These are phyloP conservation scores for Apeira syringaria DNA, from an alignment of 2,888 invertebrate species.

Conservation along the genomic window DNA sequence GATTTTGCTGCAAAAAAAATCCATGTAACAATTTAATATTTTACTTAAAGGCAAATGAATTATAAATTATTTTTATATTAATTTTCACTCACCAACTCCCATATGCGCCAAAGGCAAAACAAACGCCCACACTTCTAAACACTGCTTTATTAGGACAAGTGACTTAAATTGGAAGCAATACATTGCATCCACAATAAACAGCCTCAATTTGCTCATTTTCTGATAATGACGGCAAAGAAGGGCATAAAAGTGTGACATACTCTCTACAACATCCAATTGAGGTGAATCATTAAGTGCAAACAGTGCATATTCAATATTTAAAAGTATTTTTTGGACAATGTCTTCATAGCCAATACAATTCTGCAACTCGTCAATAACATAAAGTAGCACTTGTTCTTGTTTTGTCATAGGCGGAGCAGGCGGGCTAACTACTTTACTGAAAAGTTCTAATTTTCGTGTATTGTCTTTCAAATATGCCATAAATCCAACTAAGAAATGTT, in stretches of 20 bases:
- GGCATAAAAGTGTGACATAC: slow-evolving; percentile 69
- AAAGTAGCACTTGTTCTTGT: slow-evolving; percentile 64
- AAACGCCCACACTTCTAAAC: slow-evolving; percentile 68
- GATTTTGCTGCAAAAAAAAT: slow-evolving; percentile 53
- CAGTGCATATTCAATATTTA: slow-evolving; percentile 59
- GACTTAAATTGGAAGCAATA: slow-evolving; percentile 72
- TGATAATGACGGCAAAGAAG: slow-evolving; percentile 61
- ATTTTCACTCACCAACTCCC: slow-evolving; percentile 56
- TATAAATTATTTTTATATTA: not conserved
- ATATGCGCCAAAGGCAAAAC: slow-evolving; percentile 65
- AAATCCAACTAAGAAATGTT: slow-evolving; percentile 52
- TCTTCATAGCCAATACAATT: slow-evolving; percentile 34
- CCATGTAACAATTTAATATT: no score
- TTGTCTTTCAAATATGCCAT: slow-evolving; percentile 56
- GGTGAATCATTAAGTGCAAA: slow-evolving; percentile 65
- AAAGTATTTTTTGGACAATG: slow-evolving; percentile 49
- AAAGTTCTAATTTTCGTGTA: slow-evolving; percentile 56
- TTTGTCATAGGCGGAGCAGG: slow-evolving; percentile 65
- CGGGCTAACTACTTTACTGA: slow-evolving; percentile 42
- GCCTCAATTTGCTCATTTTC: slow-evolving; percentile 54
- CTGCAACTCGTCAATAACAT: slow-evolving; percentile 50
- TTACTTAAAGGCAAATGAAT: no score
- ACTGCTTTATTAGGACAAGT: slow-evolving; percentile 62
- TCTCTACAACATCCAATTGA: slow-evolving; percentile 59
- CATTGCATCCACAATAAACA: slow-evolving; percentile 73